A percentile compares a stretch with the other conserved stretches of the same genome.
Evolutionary conservation across 2,797 vertebrate species (phyloP).

Genomic region (Spondyliosoma cantharus): DNA sequence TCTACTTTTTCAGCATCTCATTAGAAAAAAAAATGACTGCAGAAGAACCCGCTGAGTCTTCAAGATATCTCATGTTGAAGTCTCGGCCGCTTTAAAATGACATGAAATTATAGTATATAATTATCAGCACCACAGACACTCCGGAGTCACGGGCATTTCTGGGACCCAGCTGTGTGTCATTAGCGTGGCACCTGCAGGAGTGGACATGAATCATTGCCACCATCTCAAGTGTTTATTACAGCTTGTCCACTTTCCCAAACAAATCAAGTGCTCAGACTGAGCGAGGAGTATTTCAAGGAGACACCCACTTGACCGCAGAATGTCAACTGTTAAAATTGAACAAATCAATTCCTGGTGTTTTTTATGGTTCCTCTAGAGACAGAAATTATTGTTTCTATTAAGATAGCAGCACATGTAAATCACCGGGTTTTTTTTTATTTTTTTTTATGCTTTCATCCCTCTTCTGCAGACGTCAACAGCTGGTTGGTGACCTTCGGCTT

Average conservation of each 20-base stretch:
- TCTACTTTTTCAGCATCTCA: constrained; percentile 48
- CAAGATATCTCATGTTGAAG: constrained; percentile 40
- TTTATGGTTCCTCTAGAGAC: constrained; percentile 26
- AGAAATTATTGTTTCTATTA: constrained; percentile 21
- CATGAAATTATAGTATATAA: constrained; percentile 66
- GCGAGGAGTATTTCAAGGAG: constrained; percentile 64
- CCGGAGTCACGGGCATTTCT: constrained; percentile 43
- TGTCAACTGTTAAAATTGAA: constrained; percentile 58
- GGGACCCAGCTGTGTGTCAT: constrained; percentile 75
- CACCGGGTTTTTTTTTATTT: no score
- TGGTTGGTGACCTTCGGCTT: constrained; percentile 99
- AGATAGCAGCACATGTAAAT: constrained; percentile 1
- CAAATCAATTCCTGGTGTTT: constrained; percentile 47
- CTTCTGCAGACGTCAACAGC: constrained; percentile 94
- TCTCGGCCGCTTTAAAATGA: constrained; percentile 59
- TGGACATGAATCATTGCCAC: constrained; percentile 67
- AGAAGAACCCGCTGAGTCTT: constrained; percentile 52
- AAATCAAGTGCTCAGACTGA: constrained; percentile 67
- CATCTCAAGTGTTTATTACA: constrained; percentile 75
- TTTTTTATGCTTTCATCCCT: constrained; percentile 23
- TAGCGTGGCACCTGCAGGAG: constrained; percentile 73
- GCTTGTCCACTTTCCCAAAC: constrained; percentile 70
- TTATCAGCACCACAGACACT: constrained; percentile 65
- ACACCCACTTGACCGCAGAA: constrained; percentile 61
- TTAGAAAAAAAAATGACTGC: constrained; percentile 29